Evolutionary conservation across 2,797 vertebrate species (phyloP).

Genomic region (Microctenopoma stevenorrisi): DNA sequence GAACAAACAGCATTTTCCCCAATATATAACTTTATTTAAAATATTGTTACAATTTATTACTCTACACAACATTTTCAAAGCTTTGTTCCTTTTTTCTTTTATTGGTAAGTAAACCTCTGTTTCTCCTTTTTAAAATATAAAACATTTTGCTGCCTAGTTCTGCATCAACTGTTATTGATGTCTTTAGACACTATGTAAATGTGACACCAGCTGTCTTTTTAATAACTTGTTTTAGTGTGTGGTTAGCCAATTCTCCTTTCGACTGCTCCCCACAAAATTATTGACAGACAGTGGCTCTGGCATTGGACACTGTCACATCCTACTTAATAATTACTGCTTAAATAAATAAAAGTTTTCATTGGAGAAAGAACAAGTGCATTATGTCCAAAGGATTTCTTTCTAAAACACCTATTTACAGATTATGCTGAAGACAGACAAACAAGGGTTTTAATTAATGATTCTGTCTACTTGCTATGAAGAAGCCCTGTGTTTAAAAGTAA

Average conservation of each 20-base stretch:
- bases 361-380: conserved; percentile 78
- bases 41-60: conserved; percentile 99
- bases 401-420: conserved; percentile 79
- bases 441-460: conserved; percentile 50
- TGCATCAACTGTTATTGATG: conserved; percentile 68
- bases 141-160: conserved; percentile 70
- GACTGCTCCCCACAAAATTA: conserved; percentile 34
- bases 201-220: conserved; percentile 50
- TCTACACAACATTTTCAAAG: conserved; percentile 91
- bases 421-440: conserved; percentile 69
- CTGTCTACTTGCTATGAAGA: conserved; percentile 49
- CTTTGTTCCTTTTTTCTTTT: conserved; percentile 70
- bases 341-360: conserved; percentile 81
- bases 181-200: conserved; percentile 73
- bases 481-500: conserved; percentile 53
- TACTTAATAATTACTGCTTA: conserved; percentile 66
- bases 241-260: conserved; percentile 38
- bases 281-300: conserved; percentile 49
- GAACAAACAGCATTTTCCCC: conserved; percentile 67
- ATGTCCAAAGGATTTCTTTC: conserved; percentile 73
- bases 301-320: conserved; percentile 53
- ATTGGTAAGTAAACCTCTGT: conserved; percentile 84
- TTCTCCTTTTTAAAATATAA: conserved; percentile 76
- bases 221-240: conserved; percentile 47
- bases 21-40: conserved; percentile 99